Conservation (phyloP, 1,140 invertebrate genomes). For the Bombus impatiens region DNA sequence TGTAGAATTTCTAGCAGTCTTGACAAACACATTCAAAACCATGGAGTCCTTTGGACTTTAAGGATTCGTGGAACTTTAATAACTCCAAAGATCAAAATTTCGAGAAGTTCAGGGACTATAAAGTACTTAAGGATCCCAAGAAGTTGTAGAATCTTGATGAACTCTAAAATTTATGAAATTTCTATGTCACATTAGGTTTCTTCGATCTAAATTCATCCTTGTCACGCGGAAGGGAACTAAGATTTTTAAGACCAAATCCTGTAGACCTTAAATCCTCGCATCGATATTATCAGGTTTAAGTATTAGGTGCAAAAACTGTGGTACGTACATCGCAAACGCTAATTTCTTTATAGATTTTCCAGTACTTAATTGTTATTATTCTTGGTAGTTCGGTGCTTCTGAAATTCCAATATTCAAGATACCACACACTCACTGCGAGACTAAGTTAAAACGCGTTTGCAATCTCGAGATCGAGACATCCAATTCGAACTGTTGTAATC, state of each 20-base stretch:
- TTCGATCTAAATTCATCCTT: neutral
- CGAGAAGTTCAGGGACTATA: neutral
- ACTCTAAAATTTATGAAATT: conserved; percentile 11
- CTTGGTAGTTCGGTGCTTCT: too few species aligned
- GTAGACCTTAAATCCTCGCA: neutral
- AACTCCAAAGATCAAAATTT: neutral
- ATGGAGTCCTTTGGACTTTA: neutral
- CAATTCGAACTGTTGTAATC: too few species aligned
- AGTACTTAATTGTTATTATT: too few species aligned
- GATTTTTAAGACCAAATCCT: neutral
- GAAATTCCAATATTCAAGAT: too few species aligned
- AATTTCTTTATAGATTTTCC: too few species aligned
- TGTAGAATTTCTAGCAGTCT: neutral
- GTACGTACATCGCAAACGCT: too few species aligned
- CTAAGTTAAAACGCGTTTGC: too few species aligned
- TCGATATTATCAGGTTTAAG: neutral
- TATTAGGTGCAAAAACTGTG: too few species aligned
- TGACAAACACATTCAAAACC: neutral
- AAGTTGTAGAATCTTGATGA: neutral
- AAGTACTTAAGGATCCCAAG: neutral
- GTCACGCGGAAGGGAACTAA: neutral
- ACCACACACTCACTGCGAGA: too few species aligned
- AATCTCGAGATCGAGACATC: too few species aligned
- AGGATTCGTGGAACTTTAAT: neutral
- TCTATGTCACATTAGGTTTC: neutral